Evolutionary conservation across 2,888 invertebrate species (phyloP), one percentile per base, ranked within the genome.

Genomic region (Meganola albula): DNA sequence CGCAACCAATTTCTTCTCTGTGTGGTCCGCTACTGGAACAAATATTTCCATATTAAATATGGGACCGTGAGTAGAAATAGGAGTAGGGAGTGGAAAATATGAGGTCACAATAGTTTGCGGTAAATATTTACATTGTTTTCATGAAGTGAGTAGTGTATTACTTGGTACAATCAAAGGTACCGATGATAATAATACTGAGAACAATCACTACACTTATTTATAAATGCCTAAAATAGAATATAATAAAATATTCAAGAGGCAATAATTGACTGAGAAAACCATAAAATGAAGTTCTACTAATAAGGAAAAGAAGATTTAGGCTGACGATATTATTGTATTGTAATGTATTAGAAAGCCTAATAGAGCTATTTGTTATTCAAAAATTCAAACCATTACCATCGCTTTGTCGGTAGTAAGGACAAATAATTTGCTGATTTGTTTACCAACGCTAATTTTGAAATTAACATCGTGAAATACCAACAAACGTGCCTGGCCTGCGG

Each of bases 381-480:
- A 16, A 20, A n/a, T 20, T 23, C 9, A 6, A 12, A 42, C 50
- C 58, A 61, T 68, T 63, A 64, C 48, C 53, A 40, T 44, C 52
- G 58, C 55, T 60, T 62, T 61, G 70, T 62, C 63, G 59, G 62
- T 54, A 51, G 53, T 49, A 53, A 65, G 54, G 53, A 67, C 54
- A 61, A 74, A 70, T 64, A 64, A 72, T 78, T 73, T 64, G 53
- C 69, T 59, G 67, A 74, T 74, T 73, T 73, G 77, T 80, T 75
- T 75, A 67, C 72, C 48, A 62, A 75, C 71, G 79, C 76, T 77
- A 79, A 84, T 84, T 83, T 84, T 82, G 75, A 82, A 83, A 80
- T 80, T 74, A 76, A 78, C 79, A 63, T 78, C 74, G 70, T 73
- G 74, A 73, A 76, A 69, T 78, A 73, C 71, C n/a, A 72, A 76